Evolutionary conservation across 2,888 invertebrate species (phyloP).

Genomic region (Pristionchus mayeri): DNA sequence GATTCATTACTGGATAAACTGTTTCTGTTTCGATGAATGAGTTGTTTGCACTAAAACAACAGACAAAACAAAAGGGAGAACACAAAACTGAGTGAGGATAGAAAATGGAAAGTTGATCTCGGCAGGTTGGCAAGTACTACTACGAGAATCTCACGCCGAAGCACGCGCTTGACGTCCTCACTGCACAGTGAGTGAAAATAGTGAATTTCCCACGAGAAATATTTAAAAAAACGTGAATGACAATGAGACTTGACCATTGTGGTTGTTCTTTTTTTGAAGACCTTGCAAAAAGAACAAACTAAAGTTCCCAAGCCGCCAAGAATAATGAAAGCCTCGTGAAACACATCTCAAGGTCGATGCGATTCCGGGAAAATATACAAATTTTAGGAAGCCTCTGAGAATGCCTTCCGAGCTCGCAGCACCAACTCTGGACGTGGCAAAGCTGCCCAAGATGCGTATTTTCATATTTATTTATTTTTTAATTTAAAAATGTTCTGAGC

Average conservation of each 20-base stretch:
- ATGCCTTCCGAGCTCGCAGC: background rate
- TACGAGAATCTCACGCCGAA: slow-evolving; percentile 40
- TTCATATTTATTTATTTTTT: too few relatives aligned
- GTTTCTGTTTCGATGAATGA: background rate
- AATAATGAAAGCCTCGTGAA: background rate
- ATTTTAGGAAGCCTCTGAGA: background rate
- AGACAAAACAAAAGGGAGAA: background rate
- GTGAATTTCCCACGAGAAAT: too few relatives aligned
- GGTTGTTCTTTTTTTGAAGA: background rate
- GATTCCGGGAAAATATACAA: too few relatives aligned
- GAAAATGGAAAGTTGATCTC: background rate
- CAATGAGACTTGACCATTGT: too few relatives aligned
- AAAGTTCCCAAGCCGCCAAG: too few relatives aligned
- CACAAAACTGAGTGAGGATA: background rate
- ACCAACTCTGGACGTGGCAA: background rate
- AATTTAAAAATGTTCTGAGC: too few relatives aligned
- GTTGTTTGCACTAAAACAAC: background rate
- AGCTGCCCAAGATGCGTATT: background rate
- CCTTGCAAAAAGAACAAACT: too few relatives aligned
- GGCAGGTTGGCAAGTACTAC: slow-evolving; percentile 12
- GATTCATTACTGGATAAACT: slow-evolving; percentile 15
- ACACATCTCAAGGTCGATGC: too few relatives aligned
- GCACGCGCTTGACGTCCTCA: slow-evolving; percentile 41
- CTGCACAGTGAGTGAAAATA: slow-evolving; percentile 33
- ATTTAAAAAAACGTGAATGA: too few relatives aligned